Base-by-base conservation (phyloP, 2,113 vertebrate species). In the Muscicapa adusta region DNA sequence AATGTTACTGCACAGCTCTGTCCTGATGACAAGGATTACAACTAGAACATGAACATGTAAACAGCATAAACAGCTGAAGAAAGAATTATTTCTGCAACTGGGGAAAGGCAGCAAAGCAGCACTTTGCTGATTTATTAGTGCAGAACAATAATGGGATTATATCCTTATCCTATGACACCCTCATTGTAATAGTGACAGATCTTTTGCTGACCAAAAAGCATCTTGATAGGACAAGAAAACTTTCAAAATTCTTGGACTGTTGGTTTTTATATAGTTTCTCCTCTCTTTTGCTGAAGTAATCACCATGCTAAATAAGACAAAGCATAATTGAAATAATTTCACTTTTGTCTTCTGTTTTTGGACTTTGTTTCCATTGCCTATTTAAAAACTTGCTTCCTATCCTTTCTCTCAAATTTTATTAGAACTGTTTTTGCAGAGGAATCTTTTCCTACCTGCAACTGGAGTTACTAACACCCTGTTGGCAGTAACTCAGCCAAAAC, bases 211-310 rank as follows among this genome's bases (percentile, higher is more conserved):
- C 20, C 20, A 74, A 71, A 73, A 47, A 51, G 6, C 5, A 29
- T 56, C 42, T 58, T 36, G n/a, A 42, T 28, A 87, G 23, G 25
- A 53, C 14, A 36, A 18, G 19, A 61, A 45, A 88, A 45, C 34
- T 88, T 78, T 19, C 38, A 80, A 13, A 7, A 34, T 42, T 89
- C 28, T 85, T 22, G 3, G 22, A 79, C n/a, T 11, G 18, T 8
- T 48, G 3, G 0, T 9, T 5, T 68, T 12, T 13, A 10, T 23
- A 33, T 34, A 47, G 38, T 18, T 34, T 14, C 6, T 3, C 16
- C 9, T 31, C 8, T 36, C 5, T 83, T 42, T 50, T 62, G 40
- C 22, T 34, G 12, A 85, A 85, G 36, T 34, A 72, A 83, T 65
- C 22, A 57, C 14, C 5, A 19, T 8, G 18, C 3, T 60, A 26